phyloP scores from a whole-genome alignment of 2,113 vertebrate species.

The Empidonax traillii region DNA sequence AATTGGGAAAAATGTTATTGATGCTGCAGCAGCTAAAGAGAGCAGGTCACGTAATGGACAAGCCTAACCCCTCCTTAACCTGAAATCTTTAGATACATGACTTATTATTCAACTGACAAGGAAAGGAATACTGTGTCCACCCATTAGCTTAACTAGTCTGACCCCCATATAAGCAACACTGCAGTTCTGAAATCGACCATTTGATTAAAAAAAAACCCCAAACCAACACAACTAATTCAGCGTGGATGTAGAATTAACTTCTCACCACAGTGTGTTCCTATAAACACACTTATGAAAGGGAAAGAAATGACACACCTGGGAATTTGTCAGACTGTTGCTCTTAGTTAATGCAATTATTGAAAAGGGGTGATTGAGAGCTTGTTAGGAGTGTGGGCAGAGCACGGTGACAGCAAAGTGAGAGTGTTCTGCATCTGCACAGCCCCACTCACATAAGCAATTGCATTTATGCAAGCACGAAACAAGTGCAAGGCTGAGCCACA shows the following conservation, averaged over 20 bases:
- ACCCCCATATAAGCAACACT: background rate
- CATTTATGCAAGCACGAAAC: background rate
- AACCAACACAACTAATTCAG: background rate
- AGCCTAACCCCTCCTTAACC: background rate
- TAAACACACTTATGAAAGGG: background rate
- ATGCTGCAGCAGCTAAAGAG: background rate
- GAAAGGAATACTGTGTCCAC: background rate
- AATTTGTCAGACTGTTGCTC: background rate
- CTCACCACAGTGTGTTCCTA: background rate
- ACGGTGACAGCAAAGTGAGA: fast-evolving
- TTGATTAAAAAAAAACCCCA: background rate
- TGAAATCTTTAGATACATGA: background rate
- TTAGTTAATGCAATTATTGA: slow-evolving; percentile 1
- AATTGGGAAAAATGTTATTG: background rate
- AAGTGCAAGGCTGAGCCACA: background rate
- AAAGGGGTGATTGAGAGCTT: background rate
- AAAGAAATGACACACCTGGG: background rate
- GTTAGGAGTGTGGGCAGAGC: background rate
- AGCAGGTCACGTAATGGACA: background rate
- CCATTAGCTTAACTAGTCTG: background rate
- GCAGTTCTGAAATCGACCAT: background rate
- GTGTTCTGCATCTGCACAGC: background rate
- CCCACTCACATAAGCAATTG: background rate
- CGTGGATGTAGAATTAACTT: background rate
- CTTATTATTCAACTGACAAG: background rate